phyloP scores from a whole-genome alignment of 2,113 vertebrate species.

The Micronisus gabar region DNA sequence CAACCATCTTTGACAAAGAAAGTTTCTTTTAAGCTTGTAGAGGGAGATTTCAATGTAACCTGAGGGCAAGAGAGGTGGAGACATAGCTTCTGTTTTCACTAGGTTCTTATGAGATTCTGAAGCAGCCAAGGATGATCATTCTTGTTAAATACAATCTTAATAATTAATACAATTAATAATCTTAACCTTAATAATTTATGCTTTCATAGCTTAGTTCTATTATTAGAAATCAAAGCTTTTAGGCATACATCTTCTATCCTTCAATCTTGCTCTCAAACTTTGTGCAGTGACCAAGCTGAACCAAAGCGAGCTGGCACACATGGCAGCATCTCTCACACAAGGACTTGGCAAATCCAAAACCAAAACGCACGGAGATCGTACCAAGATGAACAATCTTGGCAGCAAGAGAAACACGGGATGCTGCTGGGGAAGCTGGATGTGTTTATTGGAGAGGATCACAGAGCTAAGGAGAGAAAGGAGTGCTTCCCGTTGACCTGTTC shows the following conservation, averaged over 20 bases:
- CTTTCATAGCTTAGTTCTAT: background rate
- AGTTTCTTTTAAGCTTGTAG: background rate
- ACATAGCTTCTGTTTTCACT: background rate
- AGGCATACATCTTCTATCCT: background rate
- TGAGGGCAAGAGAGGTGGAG: background rate
- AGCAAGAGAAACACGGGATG: background rate
- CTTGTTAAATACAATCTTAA: constrained; percentile 10
- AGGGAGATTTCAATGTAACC: background rate
- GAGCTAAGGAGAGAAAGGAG: background rate
- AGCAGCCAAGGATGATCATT: background rate
- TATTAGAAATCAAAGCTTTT: constrained; percentile 4
- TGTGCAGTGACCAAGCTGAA: background rate
- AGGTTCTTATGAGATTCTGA: background rate
- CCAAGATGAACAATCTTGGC: background rate
- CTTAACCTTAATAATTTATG: constrained; percentile 26
- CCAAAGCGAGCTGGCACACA: background rate
- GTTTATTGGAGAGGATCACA: background rate
- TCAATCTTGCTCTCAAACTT: background rate
- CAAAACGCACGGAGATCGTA: rapidly evolving
- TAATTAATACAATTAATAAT: constrained; percentile 53
- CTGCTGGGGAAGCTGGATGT: background rate
- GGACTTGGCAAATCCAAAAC: background rate
- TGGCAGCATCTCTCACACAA: background rate
- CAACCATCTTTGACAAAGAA: background rate
- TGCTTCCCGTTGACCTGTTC: background rate